Base-by-base conservation (phyloP, 2,797 vertebrate species). In the Cygnus olor region DNA sequence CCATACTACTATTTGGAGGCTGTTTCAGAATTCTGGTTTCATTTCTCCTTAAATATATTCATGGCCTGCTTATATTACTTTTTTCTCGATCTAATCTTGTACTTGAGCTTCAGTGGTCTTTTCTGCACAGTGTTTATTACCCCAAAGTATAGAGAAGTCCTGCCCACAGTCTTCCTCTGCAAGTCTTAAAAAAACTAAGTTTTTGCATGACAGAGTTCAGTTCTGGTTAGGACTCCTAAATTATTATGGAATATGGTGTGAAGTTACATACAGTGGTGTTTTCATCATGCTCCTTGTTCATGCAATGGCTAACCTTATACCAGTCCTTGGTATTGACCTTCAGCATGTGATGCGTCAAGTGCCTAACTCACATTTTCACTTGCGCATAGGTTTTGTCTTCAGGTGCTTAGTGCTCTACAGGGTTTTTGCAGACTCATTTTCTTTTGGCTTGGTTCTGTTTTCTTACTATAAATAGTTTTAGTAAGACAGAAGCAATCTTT, bases 401-500 rank as follows among this genome's bases (percentile, higher is more conserved):
- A 42, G 51, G 38, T 5, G 36, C 0, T 0, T 47, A 70, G 40
- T n/a, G 47, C 45, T 88, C 51, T 70, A 4, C 5, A 0, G 36
- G 5, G 9, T 54, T 96, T 95, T 88, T 93, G 89, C 89, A 96
- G 89, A 94, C 64, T 96, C 88, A 90, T 90, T 90, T 94, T 80
- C 74, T n/a, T 91, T 94, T 94, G 93, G 91, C 89, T 96, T 93
- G 27, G 30, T 80, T 91, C 66, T 93, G 30, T 11, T 73, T 93
- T 78, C 73, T 61, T 72, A 34, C 83, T 93, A 79, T 88, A 91
- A 94, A 95, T 95, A 93, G 94, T 79, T 83, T 36, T 53, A 85
- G 44, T 64, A 58, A 81, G 71, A 80, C 28, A 84, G 85, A 93
- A 90, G 47, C 36, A 82, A 84, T 22, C 22, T 88, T 84, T 94